Conservation (phyloP, 2,797 vertebrate genomes). For the Sebastes hubbsi region DNA sequence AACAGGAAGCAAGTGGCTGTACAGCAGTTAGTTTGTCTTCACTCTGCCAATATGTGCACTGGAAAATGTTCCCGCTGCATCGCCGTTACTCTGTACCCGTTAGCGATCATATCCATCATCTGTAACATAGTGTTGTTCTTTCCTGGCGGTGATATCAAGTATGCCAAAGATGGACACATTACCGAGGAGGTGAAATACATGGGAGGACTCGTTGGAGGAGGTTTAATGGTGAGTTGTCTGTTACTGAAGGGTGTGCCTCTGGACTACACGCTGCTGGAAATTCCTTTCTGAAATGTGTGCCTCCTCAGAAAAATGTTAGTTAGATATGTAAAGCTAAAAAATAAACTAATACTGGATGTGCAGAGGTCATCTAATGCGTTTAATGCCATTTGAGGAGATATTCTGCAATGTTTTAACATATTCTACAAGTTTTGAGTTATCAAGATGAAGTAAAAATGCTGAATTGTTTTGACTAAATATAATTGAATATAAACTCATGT, state of each 20-base stretch:
- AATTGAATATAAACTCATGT: neutral
- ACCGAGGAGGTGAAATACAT: constrained; percentile 84
- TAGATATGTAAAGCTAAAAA: neutral
- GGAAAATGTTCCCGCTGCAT: constrained; percentile 81
- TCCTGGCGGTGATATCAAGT: constrained; percentile 74
- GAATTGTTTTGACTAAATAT: neutral
- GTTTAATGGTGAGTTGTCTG: constrained; percentile 76
- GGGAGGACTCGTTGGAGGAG: constrained; percentile 85
- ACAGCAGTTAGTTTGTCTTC: neutral
- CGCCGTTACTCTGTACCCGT: constrained; percentile 75
- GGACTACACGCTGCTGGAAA: neutral
- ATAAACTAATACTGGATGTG: neutral
- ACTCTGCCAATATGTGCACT: constrained; percentile 80
- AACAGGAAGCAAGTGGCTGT: neutral
- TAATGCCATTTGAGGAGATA: neutral
- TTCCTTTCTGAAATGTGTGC: neutral
- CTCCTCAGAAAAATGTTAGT: neutral
- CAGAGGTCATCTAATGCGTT: neutral
- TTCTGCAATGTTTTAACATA: neutral
- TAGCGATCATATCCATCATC: constrained; percentile 78
- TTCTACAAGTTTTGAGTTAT: neutral
- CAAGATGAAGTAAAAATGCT: neutral
- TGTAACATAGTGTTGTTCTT: constrained; percentile 86
- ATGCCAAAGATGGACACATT: constrained; percentile 66
- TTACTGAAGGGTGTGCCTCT: neutral